Evolutionary conservation across 2,888 invertebrate genomes (phyloP).

Genomic region (Pterobdella sp.): DNA sequence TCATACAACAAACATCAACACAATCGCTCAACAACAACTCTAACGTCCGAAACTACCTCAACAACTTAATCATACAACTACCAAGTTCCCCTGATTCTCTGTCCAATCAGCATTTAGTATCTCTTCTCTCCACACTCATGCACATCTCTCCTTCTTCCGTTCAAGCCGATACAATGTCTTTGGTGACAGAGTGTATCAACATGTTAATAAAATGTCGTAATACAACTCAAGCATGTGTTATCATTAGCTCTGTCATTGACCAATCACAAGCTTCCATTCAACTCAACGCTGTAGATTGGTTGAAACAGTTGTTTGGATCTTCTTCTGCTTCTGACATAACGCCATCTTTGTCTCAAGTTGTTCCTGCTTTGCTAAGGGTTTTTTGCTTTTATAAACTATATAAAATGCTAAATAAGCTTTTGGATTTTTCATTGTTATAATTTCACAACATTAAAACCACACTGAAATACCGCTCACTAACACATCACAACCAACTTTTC

Average conservation of each 20-base stretch:
- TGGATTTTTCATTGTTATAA: no score
- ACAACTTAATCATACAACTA: background rate
- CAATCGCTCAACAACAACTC: slow-evolving; percentile 1
- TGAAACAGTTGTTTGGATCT: background rate
- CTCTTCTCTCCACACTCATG: background rate
- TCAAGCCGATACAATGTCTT: background rate
- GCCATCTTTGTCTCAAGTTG: background rate
- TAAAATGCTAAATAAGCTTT: background rate
- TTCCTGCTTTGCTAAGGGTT: background rate
- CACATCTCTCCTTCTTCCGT: background rate
- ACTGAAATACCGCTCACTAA: no score
- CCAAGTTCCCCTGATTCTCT: background rate
- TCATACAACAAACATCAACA: no score
- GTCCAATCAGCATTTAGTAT: background rate
- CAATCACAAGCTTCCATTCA: background rate
- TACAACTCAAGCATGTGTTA: background rate
- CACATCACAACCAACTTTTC: background rate
- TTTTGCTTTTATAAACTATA: background rate
- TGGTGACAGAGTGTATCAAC: background rate
- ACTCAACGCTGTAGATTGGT: background rate
- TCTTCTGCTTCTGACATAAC: background rate
- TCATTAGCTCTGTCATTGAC: background rate
- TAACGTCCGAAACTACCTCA: background rate
- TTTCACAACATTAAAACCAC: no score
- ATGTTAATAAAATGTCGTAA: background rate